Conservation (phyloP, 2,113 vertebrate genomes). For the Pandion haliaetus region DNA sequence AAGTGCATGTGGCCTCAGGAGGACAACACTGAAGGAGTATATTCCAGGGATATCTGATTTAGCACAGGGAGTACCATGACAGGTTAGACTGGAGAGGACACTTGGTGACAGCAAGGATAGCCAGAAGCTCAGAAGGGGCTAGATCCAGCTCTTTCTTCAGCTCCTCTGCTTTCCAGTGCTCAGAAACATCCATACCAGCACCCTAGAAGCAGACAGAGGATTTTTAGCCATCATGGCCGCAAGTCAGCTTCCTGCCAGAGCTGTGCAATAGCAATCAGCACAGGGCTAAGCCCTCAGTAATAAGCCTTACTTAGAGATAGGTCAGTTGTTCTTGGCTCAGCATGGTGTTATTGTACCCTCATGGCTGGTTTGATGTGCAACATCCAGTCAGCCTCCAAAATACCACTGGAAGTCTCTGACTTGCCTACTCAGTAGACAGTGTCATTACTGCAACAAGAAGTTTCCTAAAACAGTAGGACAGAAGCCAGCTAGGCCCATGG, state of each 20-base stretch:
- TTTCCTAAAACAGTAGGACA: neutral
- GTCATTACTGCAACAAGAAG: neutral
- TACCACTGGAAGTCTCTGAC: neutral
- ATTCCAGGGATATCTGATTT: neutral
- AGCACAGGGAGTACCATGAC: neutral
- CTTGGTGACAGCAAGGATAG: neutral
- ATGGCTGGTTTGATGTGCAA: neutral
- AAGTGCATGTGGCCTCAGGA: neutral
- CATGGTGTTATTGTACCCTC: neutral
- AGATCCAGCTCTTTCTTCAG: neutral
- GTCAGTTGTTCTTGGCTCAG: neutral
- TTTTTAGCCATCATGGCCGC: neutral
- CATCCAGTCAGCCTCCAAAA: neutral
- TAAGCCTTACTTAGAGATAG: neutral
- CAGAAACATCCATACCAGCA: neutral
- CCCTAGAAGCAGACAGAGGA: neutral
- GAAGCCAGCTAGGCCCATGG: neutral
- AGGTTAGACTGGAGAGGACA: neutral
- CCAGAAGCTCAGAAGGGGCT: neutral
- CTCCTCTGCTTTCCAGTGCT: neutral
- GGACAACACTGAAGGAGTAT: neutral
- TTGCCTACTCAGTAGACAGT: neutral
- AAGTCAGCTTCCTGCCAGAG: neutral
- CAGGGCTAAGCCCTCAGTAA: neutral
- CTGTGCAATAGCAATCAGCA: neutral